Conservation (phyloP, 2,113 vertebrate species). For the Malurus cyaneus region DNA sequence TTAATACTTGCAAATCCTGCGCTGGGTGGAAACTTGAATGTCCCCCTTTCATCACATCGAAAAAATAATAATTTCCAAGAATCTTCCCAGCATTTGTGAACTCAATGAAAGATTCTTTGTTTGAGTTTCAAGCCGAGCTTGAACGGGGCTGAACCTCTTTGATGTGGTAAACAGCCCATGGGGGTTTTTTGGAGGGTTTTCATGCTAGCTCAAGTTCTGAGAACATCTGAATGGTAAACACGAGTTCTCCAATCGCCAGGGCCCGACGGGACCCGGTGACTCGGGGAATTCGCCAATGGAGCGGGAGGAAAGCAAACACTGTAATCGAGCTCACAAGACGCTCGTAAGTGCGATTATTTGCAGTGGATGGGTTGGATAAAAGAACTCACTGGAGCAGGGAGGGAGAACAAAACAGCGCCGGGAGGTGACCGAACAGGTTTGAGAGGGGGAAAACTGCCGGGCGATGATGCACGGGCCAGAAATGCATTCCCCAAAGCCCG, state of each 20-base stretch:
- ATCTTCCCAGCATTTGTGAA: slow-evolving; percentile 29
- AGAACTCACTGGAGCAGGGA: slow-evolving; percentile 59
- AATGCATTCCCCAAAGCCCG: not conserved
- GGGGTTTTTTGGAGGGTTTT: slow-evolving; percentile 41
- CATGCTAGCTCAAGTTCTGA: slow-evolving; percentile 56
- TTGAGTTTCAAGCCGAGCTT: slow-evolving; percentile 41
- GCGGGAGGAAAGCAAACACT: slow-evolving; percentile 54
- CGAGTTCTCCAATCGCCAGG: not conserved
- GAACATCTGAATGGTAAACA: slow-evolving; percentile 62
- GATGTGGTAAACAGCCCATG: slow-evolving; percentile 61
- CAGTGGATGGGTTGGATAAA: slow-evolving; percentile 64
- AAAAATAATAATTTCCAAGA: not conserved
- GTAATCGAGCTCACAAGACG: slow-evolving; percentile 25
- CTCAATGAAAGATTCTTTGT: slow-evolving; percentile 55
- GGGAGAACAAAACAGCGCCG: slow-evolving; percentile 29
- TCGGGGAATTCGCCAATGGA: slow-evolving; percentile 46
- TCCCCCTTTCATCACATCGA: not conserved
- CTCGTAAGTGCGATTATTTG: slow-evolving; percentile 51
- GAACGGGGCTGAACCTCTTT: slow-evolving; percentile 37
- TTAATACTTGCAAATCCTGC: not conserved
- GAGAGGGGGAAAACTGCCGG: not conserved
- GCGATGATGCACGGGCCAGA: slow-evolving; percentile 28
- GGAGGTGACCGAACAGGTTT: slow-evolving; percentile 63
- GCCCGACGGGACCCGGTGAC: slow-evolving; percentile 26
- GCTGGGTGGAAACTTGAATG: not conserved